These are phyloP conservation scores for Polyommatus iphigenia DNA, from an alignment of 2,888 invertebrate genomes.

Conservation along the genomic window DNA sequence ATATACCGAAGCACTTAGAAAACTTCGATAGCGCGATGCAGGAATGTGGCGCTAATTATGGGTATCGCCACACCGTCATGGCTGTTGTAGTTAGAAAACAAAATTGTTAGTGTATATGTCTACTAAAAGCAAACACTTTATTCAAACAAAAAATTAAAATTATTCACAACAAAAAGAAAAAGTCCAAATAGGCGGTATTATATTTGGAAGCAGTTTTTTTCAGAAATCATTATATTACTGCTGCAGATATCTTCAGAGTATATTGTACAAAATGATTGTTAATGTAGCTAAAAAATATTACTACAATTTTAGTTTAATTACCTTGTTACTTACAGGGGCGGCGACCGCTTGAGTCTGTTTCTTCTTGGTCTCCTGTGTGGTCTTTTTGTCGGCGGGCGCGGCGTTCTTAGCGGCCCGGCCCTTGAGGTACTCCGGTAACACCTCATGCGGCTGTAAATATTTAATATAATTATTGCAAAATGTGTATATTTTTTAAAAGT, in stretches of 20 bases:
- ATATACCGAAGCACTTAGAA: too few species aligned
- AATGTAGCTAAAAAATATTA: too few species aligned
- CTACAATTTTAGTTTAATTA: slow-evolving; percentile 40
- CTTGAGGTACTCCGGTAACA: slow-evolving; percentile 72
- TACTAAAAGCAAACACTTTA: too few species aligned
- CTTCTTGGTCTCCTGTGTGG: slow-evolving; percentile 60
- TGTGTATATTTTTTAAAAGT: neutral
- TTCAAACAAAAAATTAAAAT: too few species aligned
- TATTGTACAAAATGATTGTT: neutral
- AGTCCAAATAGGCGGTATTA: too few species aligned
- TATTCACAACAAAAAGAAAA: too few species aligned
- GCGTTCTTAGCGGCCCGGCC: slow-evolving; percentile 61
- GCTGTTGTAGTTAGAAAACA: too few species aligned
- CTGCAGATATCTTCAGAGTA: neutral
- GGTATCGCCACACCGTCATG: too few species aligned
- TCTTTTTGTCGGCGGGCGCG: slow-evolving; percentile 54
- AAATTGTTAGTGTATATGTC: too few species aligned
- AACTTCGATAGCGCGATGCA: too few species aligned
- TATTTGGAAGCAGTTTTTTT: too few species aligned
- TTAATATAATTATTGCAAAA: neutral
- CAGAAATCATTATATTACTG: neutral
- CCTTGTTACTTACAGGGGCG: slow-evolving; percentile 61
- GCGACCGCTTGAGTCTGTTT: slow-evolving; percentile 53
- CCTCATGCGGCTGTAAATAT: slow-evolving; percentile 69
- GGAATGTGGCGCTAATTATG: too few species aligned